Evolutionary conservation across 2,113 vertebrate species (phyloP).

Genomic region (Nothobranchius kuhntae): DNA sequence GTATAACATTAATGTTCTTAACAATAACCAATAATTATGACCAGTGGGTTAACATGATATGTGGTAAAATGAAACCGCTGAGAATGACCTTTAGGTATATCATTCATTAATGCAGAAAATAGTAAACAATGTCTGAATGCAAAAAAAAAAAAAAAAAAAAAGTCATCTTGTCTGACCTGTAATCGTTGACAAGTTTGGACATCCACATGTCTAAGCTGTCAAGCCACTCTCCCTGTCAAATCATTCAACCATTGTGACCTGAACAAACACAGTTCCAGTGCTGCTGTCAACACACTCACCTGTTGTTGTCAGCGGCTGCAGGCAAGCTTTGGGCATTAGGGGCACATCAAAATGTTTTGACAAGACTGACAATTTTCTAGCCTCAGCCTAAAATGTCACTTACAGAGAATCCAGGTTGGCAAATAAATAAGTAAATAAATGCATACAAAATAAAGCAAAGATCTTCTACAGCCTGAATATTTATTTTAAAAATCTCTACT

Average conservation of each 20-base stretch:
- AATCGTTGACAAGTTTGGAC: background rate
- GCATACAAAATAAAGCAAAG: background rate
- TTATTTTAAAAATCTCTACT: too few species aligned
- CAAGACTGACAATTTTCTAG: conserved; percentile 30
- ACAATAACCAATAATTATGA: background rate
- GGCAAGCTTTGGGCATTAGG: conserved; percentile 30
- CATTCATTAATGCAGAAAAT: background rate
- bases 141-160: background rate
- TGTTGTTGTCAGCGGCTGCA: conserved; percentile 39
- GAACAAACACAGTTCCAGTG: conserved; percentile 30
- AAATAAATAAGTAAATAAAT: background rate
- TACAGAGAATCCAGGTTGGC: background rate
- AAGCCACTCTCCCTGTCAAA: conserved; percentile 22
- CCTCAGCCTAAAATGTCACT: conserved; percentile 17
- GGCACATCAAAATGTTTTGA: conserved; percentile 29
- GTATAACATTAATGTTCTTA: background rate
- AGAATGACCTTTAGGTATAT: background rate
- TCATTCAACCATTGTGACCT: conserved; percentile 19
- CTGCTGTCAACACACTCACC: conserved; percentile 37
- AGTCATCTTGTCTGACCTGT: conserved; percentile 1
- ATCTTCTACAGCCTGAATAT: too few species aligned
- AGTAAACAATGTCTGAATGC: background rate
- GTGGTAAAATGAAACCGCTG: background rate
- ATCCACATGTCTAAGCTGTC: conserved; percentile 8
- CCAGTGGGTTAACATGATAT: background rate